Conservation (phyloP, 2,797 vertebrate genomes). For the Chelon labrosus region DNA sequence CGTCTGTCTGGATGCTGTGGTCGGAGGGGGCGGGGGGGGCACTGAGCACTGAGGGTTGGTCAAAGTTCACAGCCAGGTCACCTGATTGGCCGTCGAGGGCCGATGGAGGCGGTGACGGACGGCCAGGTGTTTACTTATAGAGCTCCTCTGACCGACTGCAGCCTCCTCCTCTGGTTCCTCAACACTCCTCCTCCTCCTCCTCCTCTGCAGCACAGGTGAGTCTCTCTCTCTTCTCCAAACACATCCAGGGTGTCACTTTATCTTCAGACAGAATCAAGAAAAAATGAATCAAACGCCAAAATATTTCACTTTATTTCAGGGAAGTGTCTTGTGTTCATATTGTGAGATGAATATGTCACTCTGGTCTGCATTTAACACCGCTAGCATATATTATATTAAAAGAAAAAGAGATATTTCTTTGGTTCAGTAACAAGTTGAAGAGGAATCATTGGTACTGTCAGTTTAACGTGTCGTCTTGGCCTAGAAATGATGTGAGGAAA, state of each 20-base stretch:
- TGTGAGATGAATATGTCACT: background rate
- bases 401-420: no score
- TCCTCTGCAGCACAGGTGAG: slow-evolving; percentile 64
- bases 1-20: background rate
- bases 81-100: slow-evolving; percentile 58
- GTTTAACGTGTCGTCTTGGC: no score
- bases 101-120: slow-evolving; percentile 23
- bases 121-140: slow-evolving; percentile 53
- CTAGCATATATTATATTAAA: no score
- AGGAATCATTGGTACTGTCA: no score
- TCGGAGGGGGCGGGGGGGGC: no score
- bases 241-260: no score
- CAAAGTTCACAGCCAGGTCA: slow-evolving; percentile 38
- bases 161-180: slow-evolving; percentile 23
- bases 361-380: background rate
- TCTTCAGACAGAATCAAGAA: no score
- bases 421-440: no score
- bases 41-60: slow-evolving; percentile 9
- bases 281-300: no score
- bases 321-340: background rate
- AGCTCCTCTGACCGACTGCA: background rate
- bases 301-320: no score
- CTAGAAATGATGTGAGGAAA: no score
- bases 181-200: no score
- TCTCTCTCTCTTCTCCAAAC: slow-evolving; percentile 3